Evolutionary conservation across 2,888 invertebrate species (phyloP).

Genomic region (Plutella xylostella): DNA sequence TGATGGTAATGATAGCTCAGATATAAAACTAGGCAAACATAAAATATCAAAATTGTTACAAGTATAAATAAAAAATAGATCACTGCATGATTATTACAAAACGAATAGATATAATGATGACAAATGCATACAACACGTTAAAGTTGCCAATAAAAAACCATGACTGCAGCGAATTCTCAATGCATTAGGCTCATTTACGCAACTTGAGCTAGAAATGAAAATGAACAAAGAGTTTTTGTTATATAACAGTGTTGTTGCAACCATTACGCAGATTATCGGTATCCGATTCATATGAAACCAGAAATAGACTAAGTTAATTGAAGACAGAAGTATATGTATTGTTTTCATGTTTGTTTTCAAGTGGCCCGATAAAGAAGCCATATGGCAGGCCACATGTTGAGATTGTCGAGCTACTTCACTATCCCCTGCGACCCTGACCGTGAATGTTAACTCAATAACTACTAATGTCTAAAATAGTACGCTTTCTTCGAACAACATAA

Average conservation of each 20-base stretch:
- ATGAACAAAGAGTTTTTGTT: background rate
- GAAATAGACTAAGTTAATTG: background rate
- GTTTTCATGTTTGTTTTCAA: constrained; percentile 33
- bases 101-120: no score
- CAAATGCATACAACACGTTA: no score
- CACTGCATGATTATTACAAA: no score
- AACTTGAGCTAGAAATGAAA: constrained; percentile 3
- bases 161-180: constrained; percentile 2
- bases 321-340: constrained; percentile 20
- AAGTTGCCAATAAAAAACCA: constrained; percentile 1
- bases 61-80: no score
- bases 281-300: background rate
- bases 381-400: constrained; percentile 48
- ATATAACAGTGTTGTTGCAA: constrained; percentile 1
- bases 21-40: no score
- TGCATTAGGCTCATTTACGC: constrained; percentile 1
- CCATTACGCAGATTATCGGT: background rate
- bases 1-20: no score
- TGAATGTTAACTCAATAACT: constrained; percentile 26
- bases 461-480: no score
- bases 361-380: constrained; percentile 45
- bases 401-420: constrained; percentile 28
- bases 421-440: constrained; percentile 37
- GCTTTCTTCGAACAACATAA: no score
- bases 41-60: no score